Percentiles rank a stretch among this genome's conserved stretches.
phyloP scores from a whole-genome alignment of 2,888 invertebrate genomes.

The Thalpophila matura region DNA sequence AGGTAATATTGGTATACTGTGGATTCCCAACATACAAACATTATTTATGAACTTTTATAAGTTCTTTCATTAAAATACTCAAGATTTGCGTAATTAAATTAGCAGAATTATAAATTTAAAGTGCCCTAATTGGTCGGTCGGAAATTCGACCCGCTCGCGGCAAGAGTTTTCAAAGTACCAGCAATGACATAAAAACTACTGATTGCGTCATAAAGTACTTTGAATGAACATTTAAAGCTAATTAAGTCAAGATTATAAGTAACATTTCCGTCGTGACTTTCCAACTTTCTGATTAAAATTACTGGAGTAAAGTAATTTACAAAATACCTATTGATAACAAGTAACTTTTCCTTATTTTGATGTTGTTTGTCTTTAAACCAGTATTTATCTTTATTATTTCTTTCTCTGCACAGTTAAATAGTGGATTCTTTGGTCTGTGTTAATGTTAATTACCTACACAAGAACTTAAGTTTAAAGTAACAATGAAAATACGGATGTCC shows the following conservation, averaged over 20 bases:
- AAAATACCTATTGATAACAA: neutral
- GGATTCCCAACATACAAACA: too few species aligned
- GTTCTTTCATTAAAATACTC: constrained; percentile 7
- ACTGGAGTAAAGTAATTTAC: constrained; percentile 35
- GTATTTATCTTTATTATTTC: neutral
- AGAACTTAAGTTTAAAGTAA: too few species aligned
- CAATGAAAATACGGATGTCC: too few species aligned
- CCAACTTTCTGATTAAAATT: constrained; percentile 52
- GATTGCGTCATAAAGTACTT: constrained; percentile 47
- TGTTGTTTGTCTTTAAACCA: neutral
- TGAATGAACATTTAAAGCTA: constrained; percentile 38
- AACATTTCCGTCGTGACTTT: constrained; percentile 50
- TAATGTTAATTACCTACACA: neutral
- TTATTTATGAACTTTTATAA: neutral
- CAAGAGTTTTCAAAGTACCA: constrained; percentile 22
- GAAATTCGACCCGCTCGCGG: constrained; percentile 43
- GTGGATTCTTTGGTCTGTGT: neutral
- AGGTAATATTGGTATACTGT: too few species aligned
- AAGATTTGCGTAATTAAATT: constrained; percentile 37
- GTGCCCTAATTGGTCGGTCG: constrained; percentile 41
- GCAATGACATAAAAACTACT: constrained; percentile 39
- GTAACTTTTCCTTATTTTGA: constrained; percentile 44
- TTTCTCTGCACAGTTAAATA: neutral
- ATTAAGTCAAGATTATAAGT: constrained; percentile 42
- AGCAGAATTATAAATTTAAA: constrained; percentile 37